Base-by-base conservation (phyloP, 2,113 vertebrate genomes). In the Erpornis zantholeuca region DNA sequence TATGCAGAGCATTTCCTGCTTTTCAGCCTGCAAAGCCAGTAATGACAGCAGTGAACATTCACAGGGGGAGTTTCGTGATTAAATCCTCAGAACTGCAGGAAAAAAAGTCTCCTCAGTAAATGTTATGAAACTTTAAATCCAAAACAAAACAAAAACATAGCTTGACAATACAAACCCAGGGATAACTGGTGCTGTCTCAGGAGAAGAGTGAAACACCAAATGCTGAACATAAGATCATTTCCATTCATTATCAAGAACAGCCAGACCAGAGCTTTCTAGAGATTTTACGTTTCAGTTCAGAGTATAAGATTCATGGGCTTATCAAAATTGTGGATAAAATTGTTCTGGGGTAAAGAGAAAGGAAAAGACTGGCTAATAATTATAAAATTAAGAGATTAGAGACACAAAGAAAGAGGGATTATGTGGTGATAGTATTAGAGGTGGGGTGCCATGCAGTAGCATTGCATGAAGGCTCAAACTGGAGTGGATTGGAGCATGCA, bases 1-100 rank as follows among this genome's bases (percentile, higher is more conserved):
- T 97, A 98, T 97, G 94, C 73, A 33, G 89, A 89, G 95, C 94
- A 98, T 98, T 98, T 98, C 98, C 98, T 97, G 97, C 80, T 78
- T 96, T 76, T 86, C 66, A 86, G 69, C 52, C 33, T 91, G 70
- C 53, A 70, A 84, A 92, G 90, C 95, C 97, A 98, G 61, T 69
- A 97, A 93, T 85, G 77, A 75, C 93, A 94, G 57, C 65, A 61
- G 54, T 45, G 82, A 93, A 94, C 35, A 59, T 88, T 96, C 57
- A 90, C 57, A 94, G 93, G 66, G 54, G n/a, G 45, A 76, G 35
- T 63, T 94, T 93, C 60, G 38, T 24, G 35, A 86, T 73, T 85
- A 96, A 92, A 87, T 89, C 82, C 86, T 93, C 27, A 80, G 83
- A 96, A 84, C n/a, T 92, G 60, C 33, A 82, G 45, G 65, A 35